Evolutionary conservation across 2,113 vertebrate species (phyloP), one percentile per base, ranked within the genome.

Genomic region (Physeter macrocephalus): DNA sequence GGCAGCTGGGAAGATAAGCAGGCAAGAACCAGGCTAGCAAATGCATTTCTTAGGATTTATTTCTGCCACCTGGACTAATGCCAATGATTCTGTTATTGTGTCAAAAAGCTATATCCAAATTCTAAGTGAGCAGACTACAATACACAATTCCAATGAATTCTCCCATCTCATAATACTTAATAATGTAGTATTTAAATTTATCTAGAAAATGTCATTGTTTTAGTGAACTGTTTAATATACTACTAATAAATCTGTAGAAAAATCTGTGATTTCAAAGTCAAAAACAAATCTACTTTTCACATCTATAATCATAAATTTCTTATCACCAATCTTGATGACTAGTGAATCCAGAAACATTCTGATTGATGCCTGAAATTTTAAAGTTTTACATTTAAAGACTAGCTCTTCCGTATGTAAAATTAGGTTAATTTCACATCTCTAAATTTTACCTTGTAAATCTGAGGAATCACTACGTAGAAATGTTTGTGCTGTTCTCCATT

Each of bases 401-500:
- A 88, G 39, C 20, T 92, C 43, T 75, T 59, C n/a, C 34, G 88
- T 93, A 25, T 75, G 18, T 94, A 92, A 95, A 91, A 74, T 25
- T 54, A 46, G 2, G 74, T 92, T 87, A 86, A 92, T 41, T 92
- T 95, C 57, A 81, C 25, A 54, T 62, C 78, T 46, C 34, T 66
- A 94, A 90, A 89, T 61, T 69, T 98, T 98, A 99, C 99, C 99
- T 99, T 99, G 95, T 99, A 99, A 98, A 99, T 99, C 98, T 99
- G 99, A 93, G 99, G 99, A 98, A 99, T 99, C 95, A 99, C 98
- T 75, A 99, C 98, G 87, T 99, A 99, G 98, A 99, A 99, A 98
- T 99, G 99, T 97, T 99, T 99, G 98, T 99, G 99, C 97, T 99
- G 99, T 77, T 99, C 99, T 0, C 98, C 99, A 94, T 99, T 99